These are phyloP conservation scores for Limonius californicus DNA, from an alignment of 1,140 invertebrate species.

Conservation along the genomic window DNA sequence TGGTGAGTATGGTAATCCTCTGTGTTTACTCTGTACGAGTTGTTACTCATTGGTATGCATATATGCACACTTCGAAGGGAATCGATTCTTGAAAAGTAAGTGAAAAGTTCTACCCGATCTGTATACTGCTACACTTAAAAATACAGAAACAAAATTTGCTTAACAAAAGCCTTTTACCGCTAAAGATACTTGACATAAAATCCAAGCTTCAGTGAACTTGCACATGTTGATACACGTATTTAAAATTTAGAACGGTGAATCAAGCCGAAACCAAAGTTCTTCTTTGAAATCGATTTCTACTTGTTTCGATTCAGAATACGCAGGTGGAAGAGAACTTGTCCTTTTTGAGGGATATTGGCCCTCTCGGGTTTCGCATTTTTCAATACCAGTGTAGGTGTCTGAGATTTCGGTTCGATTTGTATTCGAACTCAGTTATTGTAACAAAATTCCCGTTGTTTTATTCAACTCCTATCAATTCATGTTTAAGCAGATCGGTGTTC, in stretches of 20 bases:
- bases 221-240: constrained; percentile 16
- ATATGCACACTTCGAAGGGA: constrained; percentile 25
- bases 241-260: constrained; percentile 18
- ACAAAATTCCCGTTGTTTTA: constrained; percentile 22
- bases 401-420: constrained; percentile 1
- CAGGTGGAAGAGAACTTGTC: too few relatives aligned
- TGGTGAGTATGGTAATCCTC: constrained; percentile 27
- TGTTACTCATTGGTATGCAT: constrained; percentile 27
- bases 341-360: too few relatives aligned
- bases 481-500: constrained; percentile 21
- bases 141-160: neutral
- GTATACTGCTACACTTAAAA: constrained; percentile 4
- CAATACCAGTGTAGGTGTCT: constrained; percentile 19
- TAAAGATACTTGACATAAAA: constrained; percentile 11
- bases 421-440: constrained; percentile 20
- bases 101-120: constrained; percentile 22
- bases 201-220: neutral
- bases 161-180: constrained; percentile 1
- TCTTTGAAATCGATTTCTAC: neutral
- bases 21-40: constrained; percentile 26
- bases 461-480: constrained; percentile 20
- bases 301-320: too few relatives aligned
- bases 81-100: constrained; percentile 26
- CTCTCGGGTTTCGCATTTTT: constrained; percentile 6
- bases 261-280: constrained; percentile 10